Conservation (phyloP, 1,140 invertebrate genomes). For the Ooceraea biroi region DNA sequence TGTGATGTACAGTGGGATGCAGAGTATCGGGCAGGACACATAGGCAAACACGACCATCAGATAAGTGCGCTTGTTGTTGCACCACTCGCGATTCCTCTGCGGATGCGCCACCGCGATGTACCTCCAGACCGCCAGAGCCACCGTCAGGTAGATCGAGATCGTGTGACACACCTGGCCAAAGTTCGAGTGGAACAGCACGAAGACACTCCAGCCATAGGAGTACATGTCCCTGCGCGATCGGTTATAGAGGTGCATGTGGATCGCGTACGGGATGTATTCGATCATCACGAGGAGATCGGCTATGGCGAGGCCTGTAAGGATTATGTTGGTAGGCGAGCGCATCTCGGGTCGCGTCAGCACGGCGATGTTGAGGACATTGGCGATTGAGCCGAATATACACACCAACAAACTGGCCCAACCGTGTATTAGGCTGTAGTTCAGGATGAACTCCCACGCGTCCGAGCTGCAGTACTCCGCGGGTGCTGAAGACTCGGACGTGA, state of each 20-base stretch:
- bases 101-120: slow-evolving; percentile 95
- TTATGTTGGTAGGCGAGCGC: slow-evolving; percentile 96
- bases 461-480: slow-evolving; percentile 81
- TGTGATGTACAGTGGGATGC: slow-evolving; percentile 93
- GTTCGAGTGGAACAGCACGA: slow-evolving; percentile 93
- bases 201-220: slow-evolving; percentile 93
- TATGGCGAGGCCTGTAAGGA: slow-evolving; percentile 95
- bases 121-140: slow-evolving; percentile 96
- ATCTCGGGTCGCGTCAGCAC: slow-evolving; percentile 96
- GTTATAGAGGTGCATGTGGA: slow-evolving; percentile 91
- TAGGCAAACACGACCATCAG: slow-evolving; percentile 93
- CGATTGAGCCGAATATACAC: slow-evolving; percentile 96
- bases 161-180: slow-evolving; percentile 96
- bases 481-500: slow-evolving; percentile 59
- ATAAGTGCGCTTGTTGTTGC: slow-evolving; percentile 90
- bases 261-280: slow-evolving; percentile 96
- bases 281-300: slow-evolving; percentile 97
- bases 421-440: slow-evolving; percentile 88
- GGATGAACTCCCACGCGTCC: slow-evolving; percentile 82
- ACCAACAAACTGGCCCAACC: slow-evolving; percentile 92
- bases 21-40: slow-evolving; percentile 93
- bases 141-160: slow-evolving; percentile 96
- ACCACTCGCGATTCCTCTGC: slow-evolving; percentile 92
- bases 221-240: slow-evolving; percentile 87
- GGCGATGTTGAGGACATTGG: slow-evolving; percentile 97